phyloP scores from a whole-genome alignment of 2,888 invertebrate genomes.

The Drosophila borborema region DNA sequence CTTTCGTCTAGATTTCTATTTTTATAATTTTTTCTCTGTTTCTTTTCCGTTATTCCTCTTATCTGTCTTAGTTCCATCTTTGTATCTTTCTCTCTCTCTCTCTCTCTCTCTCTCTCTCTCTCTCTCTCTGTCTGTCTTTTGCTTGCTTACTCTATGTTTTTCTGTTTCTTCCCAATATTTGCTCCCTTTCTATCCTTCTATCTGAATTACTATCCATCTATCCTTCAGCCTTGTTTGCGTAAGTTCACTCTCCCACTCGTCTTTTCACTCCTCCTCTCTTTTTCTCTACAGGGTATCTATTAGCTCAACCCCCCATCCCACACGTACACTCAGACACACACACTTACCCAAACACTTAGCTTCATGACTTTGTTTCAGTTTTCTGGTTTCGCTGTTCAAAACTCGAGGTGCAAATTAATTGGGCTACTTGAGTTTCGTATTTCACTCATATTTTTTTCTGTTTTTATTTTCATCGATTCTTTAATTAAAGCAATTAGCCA shows the following conservation, averaged over 20 bases:
- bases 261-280: neutral
- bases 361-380: neutral
- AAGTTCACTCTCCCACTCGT: neutral
- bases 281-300: constrained; percentile 2
- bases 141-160: neutral
- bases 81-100: neutral
- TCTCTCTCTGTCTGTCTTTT: neutral
- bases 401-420: constrained; percentile 70
- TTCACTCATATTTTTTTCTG: constrained; percentile 35
- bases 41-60: too few species aligned
- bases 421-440: constrained; percentile 58
- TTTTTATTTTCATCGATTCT: constrained; percentile 52
- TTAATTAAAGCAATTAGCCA: constrained; percentile 78
- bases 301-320: neutral
- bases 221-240: neutral
- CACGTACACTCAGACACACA: neutral
- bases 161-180: neutral
- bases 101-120: neutral
- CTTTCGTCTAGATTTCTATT: too few species aligned
- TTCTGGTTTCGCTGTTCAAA: constrained; percentile 9
- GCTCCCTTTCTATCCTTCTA: neutral
- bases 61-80: too few species aligned
- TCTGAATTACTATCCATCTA: neutral
- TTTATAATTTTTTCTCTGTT: too few species aligned
- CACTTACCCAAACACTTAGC: neutral